Base-by-base conservation (phyloP, 2,113 vertebrate species). In the Anhinga rufa region DNA sequence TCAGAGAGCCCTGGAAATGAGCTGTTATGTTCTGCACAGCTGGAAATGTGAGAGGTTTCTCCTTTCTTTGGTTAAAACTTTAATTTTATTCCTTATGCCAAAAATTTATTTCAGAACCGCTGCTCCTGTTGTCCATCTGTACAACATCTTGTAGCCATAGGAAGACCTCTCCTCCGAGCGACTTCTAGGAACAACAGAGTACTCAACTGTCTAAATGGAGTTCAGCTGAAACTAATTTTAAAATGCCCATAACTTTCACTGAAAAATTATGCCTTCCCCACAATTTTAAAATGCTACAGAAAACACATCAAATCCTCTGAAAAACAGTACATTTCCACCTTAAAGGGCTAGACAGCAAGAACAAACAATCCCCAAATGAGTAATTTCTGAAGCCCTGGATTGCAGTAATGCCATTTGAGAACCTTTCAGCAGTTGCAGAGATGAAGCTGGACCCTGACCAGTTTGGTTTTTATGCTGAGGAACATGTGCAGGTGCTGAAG, bases 401-500 rank as follows among this genome's bases (percentile, higher is more conserved):
- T 49, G 40, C 1, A 1, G 29, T 46, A 54, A 22, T 58, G 58
- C 13, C 9, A 42, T 62, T 58, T 90, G n/a, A 92, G 70, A 82
- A 55, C 0, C 36, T 58, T 75, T 49, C 49, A 87, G 70, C 36
- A 36, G 66, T 18, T 46, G 58, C 9, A 29, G n/a, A 77, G 46
- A n/a, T 32, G 78, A 70, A 94, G 26, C 17, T 74, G 79, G 71
- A 29, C 13, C 46, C 44, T 44, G 34, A 58, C 10, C 28, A 48
- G 25, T n/a, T 69, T 34, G 31, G 3, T 22, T 93, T 76, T 80
- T 64, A 17, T 1, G 2, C 42, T 52, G 81, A 87, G 81, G 32
- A 70, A 84, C 0, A 0, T 12, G 28, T 1, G 4, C 6, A 19
- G 34, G 12, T 75, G 82, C n/a, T 54, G 82, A 72, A 76, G 81